Base-by-base conservation (phyloP, 1,140 invertebrate species). In the Harpegnathos saltator region DNA sequence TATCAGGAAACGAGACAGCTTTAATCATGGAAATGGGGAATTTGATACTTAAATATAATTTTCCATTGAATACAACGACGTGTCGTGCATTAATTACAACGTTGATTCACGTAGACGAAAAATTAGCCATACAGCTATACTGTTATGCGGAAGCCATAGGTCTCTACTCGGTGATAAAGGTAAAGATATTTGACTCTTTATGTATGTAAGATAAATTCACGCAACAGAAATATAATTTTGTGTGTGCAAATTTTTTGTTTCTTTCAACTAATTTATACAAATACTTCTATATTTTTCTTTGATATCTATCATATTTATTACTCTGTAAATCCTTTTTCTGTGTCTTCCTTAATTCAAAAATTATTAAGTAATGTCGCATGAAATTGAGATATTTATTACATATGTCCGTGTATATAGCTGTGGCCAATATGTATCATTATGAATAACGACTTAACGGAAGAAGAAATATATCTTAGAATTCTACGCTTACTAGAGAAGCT, bases 401-500 rank as follows among this genome's bases (percentile, higher is more conserved):
- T 1, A 1, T 9, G 44, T 59, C 38, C 24, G 1, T n/a, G n/a
- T n/a, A 50, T 77, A 77, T 26, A 90, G 90, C 56, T 90, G 33
- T 19, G 38, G 19, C 59, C 71, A 65, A 2, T 61, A 14, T 17
- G 65, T 22, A 38, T 92, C 3, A 85, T 87, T 15, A 77, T 92
- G 56, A 89, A 92, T 63, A 75, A 19, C 12, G 81, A 91, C 69
- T 92, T 66, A 83, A 77, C 82, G 5, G 84, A 89, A 26, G 92
- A 91, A 73, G 91, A 93, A 86, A 85, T 92, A 52, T 91, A 87
- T 75, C 63, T 93, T 24, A 69, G 84, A 44, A 38, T 92, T 15
- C 15, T 82, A n/a, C 75, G 82, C 48, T 81, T 90, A 26, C 62
- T 92, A 3, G 3, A 85, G 50, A 68, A 84, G 74, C 38, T 92